Evolutionary conservation across 2,113 vertebrate species (phyloP).

Genomic region (Triplophysa siluroides): DNA sequence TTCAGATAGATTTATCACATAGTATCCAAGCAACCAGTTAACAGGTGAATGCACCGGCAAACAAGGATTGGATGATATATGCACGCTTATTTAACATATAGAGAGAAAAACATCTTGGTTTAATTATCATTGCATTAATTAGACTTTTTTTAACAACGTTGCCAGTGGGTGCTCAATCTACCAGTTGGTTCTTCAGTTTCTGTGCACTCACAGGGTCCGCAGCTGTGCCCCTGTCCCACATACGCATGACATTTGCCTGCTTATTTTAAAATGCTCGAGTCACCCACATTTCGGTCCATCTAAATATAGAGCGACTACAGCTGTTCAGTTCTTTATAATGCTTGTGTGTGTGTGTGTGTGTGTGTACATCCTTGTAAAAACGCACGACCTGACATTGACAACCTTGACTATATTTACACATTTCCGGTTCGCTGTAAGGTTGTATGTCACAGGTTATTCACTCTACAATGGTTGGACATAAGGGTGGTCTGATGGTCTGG

Average conservation of each 20-base stretch:
- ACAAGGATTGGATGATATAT: no score
- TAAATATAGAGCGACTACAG: conserved; percentile 25
- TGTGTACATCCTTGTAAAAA: conserved; percentile 10
- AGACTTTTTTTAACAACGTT: no score
- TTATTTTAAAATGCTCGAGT: conserved; percentile 34
- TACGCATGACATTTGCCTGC: conserved; percentile 15
- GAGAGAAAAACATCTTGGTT: no score
- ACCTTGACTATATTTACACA: conserved; percentile 11
- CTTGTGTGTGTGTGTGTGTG: neutral
- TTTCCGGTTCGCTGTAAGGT: conserved; percentile 10
- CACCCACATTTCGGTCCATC: conserved; percentile 35
- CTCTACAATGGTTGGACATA: neutral
- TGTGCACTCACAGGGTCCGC: no score
- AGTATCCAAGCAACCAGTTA: conserved; percentile 20
- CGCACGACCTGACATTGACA: conserved; percentile 4
- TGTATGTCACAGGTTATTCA: neutral
- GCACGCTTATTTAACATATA: no score
- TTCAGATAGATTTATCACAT: neutral
- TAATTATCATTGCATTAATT: no score
- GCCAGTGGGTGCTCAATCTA: neutral
- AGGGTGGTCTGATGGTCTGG: no score
- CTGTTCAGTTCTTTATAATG: conserved; percentile 29
- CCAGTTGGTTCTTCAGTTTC: neutral
- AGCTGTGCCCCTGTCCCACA: conserved; percentile 5
- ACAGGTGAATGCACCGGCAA: conserved; percentile 13